phyloP scores from a whole-genome alignment of 1,140 invertebrate genomes.

The Spodoptera frugiperda region DNA sequence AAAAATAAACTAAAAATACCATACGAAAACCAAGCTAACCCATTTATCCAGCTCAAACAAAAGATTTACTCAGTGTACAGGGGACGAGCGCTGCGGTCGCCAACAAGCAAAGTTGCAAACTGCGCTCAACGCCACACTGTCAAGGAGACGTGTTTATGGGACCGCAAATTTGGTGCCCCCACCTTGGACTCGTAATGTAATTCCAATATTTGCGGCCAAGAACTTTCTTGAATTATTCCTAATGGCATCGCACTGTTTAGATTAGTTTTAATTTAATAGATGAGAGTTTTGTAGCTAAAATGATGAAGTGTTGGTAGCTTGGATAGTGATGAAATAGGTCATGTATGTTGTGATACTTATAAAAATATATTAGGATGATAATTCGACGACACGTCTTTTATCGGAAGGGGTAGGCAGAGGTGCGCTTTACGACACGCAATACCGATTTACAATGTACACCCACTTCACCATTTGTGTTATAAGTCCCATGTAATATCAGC shows the following conservation, averaged over 20 bases:
- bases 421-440: too few relatives aligned
- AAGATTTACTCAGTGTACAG: conserved; percentile 29
- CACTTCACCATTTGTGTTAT: too few relatives aligned
- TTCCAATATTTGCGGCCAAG: conserved; percentile 6
- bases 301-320: background rate
- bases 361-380: too few relatives aligned
- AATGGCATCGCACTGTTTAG: too few relatives aligned
- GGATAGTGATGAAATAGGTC: background rate
- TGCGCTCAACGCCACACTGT: conserved; percentile 25
- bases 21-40: background rate
- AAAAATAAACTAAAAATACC: background rate
- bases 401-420: too few relatives aligned
- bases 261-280: background rate
- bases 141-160: conserved; percentile 48
- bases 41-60: conserved; percentile 32
- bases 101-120: conserved; percentile 42
- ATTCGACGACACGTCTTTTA: too few relatives aligned
- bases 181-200: conserved; percentile 32
- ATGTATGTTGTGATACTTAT: too few relatives aligned
- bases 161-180: conserved; percentile 46
- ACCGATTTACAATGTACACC: too few relatives aligned
- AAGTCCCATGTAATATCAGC: too few relatives aligned
- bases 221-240: conserved; percentile 5
- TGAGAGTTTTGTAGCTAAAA: background rate
- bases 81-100: background rate